These are phyloP conservation scores for Rhingia rostrata DNA, from an alignment of 2,888 invertebrate species.

Conservation along the genomic window DNA sequence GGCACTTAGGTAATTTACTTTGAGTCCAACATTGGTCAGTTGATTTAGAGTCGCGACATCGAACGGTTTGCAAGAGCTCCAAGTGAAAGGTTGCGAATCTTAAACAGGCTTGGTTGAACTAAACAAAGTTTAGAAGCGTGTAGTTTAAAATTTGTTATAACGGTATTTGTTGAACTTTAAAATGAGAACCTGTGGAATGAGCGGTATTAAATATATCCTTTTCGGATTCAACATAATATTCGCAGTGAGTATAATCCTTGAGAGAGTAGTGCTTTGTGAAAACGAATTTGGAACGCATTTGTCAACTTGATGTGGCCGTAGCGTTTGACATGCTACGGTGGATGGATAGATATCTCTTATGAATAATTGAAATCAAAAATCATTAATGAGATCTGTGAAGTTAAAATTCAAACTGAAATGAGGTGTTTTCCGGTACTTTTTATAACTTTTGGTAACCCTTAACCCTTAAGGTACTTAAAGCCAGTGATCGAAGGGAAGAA, in stretches of 20 bases:
- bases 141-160: neutral
- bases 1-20: constrained; percentile 28
- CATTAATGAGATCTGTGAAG: too few species aligned
- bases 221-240: constrained; percentile 86
- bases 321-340: too few species aligned
- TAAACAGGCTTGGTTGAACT: neutral
- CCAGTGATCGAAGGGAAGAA: too few species aligned
- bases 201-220: constrained; percentile 85
- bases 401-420: too few species aligned
- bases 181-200: constrained; percentile 84
- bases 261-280: neutral
- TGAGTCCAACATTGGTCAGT: constrained; percentile 79
- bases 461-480: too few species aligned
- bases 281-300: neutral
- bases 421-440: too few species aligned
- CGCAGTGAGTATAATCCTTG: constrained; percentile 84
- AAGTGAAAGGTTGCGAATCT: neutral
- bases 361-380: too few species aligned
- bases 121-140: neutral
- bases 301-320: too few species aligned
- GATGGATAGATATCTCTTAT: too few species aligned
- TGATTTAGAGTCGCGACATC: constrained; percentile 77
- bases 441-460: too few species aligned
- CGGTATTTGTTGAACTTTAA: constrained; percentile 77
- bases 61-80: constrained; percentile 75